Percentiles rank a stretch among this genome's conserved stretches.
phyloP scores from a whole-genome alignment of 2,113 vertebrate genomes.

The Calidris pugnax region DNA sequence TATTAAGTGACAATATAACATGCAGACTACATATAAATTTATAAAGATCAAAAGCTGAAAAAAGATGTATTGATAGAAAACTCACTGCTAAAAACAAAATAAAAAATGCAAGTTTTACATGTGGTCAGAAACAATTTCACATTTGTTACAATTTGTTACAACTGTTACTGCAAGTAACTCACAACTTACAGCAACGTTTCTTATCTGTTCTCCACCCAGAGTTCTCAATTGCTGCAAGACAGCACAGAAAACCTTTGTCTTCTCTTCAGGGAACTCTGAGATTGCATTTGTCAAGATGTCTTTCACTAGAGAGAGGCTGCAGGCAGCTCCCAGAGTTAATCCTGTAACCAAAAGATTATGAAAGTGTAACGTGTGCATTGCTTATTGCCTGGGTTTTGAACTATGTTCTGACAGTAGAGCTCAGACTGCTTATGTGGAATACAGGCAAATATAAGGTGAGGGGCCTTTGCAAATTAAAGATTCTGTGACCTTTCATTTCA shows the following conservation, averaged over 20 bases:
- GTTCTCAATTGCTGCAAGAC: conserved; percentile 75
- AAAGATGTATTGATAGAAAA: not conserved
- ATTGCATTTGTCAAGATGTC: conserved; percentile 68
- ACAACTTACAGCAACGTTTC: conserved; percentile 75
- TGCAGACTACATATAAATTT: not conserved
- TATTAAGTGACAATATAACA: not conserved
- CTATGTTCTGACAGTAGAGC: not conserved
- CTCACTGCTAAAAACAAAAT: not conserved
- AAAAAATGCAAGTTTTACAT: not conserved
- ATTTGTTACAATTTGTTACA: not conserved
- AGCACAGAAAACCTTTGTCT: conserved; percentile 72
- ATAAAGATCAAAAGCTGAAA: not conserved
- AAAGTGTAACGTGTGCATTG: not conserved
- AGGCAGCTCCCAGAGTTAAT: conserved; percentile 80
- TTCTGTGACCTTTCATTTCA: not conserved
- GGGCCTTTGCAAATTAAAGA: not conserved
- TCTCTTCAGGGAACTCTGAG: conserved; percentile 56
- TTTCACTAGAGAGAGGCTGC: conserved; percentile 73
- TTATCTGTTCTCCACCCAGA: conserved; percentile 82
- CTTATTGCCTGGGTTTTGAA: not conserved
- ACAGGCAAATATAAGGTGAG: not conserved
- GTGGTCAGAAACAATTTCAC: not conserved
- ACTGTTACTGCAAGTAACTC: not conserved
- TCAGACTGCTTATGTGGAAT: not conserved
- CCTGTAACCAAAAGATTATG: conserved; percentile 55